Percentiles rank a stretch among this genome's conserved stretches.
phyloP scores from a whole-genome alignment of 2,888 invertebrate genomes.

The Auanema freiburgensis region DNA sequence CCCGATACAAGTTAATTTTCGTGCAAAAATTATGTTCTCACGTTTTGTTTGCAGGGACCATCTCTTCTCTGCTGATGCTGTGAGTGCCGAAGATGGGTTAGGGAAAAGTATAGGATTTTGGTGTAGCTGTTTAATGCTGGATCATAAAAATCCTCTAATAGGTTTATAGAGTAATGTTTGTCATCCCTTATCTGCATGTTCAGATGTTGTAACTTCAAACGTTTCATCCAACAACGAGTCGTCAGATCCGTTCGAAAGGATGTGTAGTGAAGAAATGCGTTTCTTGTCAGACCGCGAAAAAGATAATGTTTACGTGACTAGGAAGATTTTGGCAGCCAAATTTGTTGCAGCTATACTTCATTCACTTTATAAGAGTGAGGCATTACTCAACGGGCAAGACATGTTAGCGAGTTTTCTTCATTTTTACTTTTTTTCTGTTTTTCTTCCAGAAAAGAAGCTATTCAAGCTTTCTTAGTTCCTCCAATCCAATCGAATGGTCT shows the following conservation, averaged over 20 bases:
- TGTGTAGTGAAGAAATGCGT: constrained; percentile 47
- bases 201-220: constrained; percentile 3
- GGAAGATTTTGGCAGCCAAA: constrained; percentile 56
- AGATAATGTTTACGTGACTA: constrained; percentile 45
- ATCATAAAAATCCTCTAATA: constrained; percentile 52
- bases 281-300: constrained; percentile 39
- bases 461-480: constrained; percentile 2
- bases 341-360: constrained; percentile 54
- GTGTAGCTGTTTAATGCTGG: constrained; percentile 52
- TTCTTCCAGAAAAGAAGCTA: neutral
- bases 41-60: neutral
- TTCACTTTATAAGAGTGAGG: constrained; percentile 28
- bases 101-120: constrained; percentile 48
- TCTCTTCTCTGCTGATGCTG: constrained; percentile 7
- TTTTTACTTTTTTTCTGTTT: constrained; percentile 18
- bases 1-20: constrained; percentile 7
- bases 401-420: constrained; percentile 44
- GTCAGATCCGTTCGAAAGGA: constrained; percentile 25
- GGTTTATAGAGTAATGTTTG: constrained; percentile 28
- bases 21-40: neutral
- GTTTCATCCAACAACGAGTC: constrained; percentile 14
- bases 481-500: constrained; percentile 34
- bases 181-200: neutral
- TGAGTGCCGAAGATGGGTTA: constrained; percentile 28
- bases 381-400: constrained; percentile 30